Evolutionary conservation across 2,888 invertebrate genomes (phyloP), one percentile per base, ranked within the genome.

Genomic region (Amblyjoppa fuscipennis): DNA sequence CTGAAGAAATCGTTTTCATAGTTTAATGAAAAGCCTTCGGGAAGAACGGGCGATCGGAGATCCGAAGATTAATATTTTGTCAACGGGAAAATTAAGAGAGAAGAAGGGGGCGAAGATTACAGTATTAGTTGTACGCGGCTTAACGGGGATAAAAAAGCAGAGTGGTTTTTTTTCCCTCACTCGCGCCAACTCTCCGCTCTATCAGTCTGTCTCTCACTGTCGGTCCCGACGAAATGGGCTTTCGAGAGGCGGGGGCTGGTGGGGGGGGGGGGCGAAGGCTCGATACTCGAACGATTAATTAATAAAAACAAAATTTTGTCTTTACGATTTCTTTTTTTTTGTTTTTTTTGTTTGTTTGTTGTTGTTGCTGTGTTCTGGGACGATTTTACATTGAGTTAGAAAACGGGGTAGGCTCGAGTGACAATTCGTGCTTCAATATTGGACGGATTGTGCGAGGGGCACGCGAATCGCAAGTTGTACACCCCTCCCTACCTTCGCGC

Each of bases 401-500:
- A 64, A n/a, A 34, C 38, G 16, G 34, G n/a, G 9, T 9, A 20
- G 31, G 5, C 64, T 38, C 61, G 38, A 64, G 64, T 31, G 16
- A 64, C 38, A 34, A 64, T 59, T 16, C n/a, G n/a, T 38, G 38
- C 64, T 64, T 34, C 34, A 78, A 81, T 81, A 85, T 85, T 70
- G 78, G 81, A 82, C 81, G 78, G 45, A 78, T 85, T 73, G 71
- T 38, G 28, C 25, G 59, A 31, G 78, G 61, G 68, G 20, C 74
- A 81, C 84, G 85, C 78, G 81, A 76, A 82, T 81, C 70, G 81
- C 41, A 77, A 59, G 59, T 34, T 73, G 69, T 16, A 75, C 81
- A 64, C 81, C 66, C 66, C 81, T 68, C 78, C 78, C 77, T 85
- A 70, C 78, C 81, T 75, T 81, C 45, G 16, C 56, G 56, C 61